Evolutionary conservation across 2,113 vertebrate species (phyloP).

Genomic region (Desmodus rotundus): DNA sequence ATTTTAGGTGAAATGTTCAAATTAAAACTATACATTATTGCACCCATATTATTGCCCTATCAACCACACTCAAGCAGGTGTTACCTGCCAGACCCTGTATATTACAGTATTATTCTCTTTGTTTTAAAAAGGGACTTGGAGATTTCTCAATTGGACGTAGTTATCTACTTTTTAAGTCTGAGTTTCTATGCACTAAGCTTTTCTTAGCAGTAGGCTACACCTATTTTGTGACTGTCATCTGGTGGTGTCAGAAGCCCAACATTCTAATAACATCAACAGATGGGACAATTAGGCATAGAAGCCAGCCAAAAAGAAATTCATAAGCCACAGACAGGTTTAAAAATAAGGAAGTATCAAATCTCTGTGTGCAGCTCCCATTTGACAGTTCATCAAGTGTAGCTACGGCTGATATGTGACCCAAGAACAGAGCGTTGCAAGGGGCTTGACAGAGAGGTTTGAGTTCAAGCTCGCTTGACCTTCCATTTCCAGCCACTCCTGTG

Average conservation of each 20-base stretch:
- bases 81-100: not conserved
- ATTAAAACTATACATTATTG: too few relatives aligned
- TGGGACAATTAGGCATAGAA: not conserved
- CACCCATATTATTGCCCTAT: too few relatives aligned
- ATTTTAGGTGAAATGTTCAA: too few relatives aligned
- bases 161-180: not conserved
- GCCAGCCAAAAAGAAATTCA: not conserved
- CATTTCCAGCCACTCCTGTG: not conserved
- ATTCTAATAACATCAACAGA: not conserved
- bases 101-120: not conserved
- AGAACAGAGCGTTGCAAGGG: not conserved
- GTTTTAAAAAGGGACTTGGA: not conserved
- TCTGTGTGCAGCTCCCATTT: not conserved
- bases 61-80: too few relatives aligned
- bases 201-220: not conserved
- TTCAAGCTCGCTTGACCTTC: not conserved
- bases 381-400: not conserved
- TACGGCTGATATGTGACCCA: not conserved
- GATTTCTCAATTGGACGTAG: not conserved
- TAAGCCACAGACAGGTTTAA: not conserved
- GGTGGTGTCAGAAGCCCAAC: not conserved
- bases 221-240: not conserved
- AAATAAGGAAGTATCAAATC: not conserved
- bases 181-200: not conserved
- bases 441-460: not conserved